Evolutionary conservation across 2,888 invertebrate genomes (phyloP).

Genomic region (Drosophila silvestris): DNA sequence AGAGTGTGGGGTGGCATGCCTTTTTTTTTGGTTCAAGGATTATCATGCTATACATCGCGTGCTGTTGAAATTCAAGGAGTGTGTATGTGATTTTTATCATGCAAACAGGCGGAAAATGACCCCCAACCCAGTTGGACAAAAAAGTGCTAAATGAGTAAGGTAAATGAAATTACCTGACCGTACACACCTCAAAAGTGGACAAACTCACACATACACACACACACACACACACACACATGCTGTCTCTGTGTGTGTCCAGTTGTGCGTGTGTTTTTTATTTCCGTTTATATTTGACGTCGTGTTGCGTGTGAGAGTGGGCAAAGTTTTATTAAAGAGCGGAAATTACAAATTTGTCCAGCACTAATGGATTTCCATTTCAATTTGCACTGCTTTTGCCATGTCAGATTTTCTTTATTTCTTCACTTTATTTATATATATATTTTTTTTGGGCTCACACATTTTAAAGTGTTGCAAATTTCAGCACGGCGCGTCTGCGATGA

Average conservation of each 20-base stretch:
- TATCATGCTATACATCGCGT: conserved; percentile 84
- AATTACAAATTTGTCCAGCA: conserved; percentile 84
- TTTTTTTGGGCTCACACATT: conserved; percentile 18
- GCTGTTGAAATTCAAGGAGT: conserved; percentile 84
- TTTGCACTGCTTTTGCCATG: conserved; percentile 51
- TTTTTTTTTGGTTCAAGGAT: conserved; percentile 73
- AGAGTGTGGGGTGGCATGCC: conserved; percentile 15
- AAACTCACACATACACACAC: conserved; percentile 17
- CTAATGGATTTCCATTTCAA: conserved; percentile 81
- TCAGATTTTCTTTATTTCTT: conserved; percentile 13
- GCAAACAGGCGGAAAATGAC: conserved; percentile 77
- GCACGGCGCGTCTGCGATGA: conserved; percentile 34
- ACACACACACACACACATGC: conserved; percentile 9
- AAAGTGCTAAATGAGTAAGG: conserved; percentile 80
- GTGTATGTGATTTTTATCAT: conserved; percentile 86
- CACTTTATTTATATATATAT: not conserved
- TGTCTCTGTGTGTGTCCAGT: conserved; percentile 42
- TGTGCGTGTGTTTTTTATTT: conserved; percentile 58
- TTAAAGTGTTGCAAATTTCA: conserved; percentile 41
- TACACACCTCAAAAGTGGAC: conserved; percentile 78
- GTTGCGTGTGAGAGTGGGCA: conserved; percentile 50
- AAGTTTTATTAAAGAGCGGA: conserved; percentile 81
- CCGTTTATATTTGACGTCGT: conserved; percentile 43
- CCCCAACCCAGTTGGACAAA: conserved; percentile 33
- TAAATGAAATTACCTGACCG: conserved; percentile 80